Base-by-base conservation (phyloP, 2,888 invertebrate species). In the Acleris cristana region DNA sequence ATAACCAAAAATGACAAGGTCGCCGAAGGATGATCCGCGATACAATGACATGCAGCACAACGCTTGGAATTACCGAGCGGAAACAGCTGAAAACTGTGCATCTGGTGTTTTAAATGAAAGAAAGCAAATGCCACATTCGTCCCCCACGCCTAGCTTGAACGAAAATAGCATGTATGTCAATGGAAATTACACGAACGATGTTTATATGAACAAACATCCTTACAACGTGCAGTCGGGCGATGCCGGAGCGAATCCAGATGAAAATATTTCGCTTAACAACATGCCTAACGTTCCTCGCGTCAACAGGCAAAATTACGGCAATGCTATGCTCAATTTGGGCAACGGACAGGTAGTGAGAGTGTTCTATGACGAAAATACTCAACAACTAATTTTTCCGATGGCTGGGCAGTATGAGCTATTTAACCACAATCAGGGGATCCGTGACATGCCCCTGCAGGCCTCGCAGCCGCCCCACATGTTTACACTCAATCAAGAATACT, bases 1-100 rank as follows among this genome's bases (percentile, higher is more conserved):
- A 76, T 85, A 83, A 84, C 85, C 86, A 87, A 87, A 88, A 83
- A 93, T 93, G 93, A 90, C 92, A 89, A 92, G 93, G 89, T 90
- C 91, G 89, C 88, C 88, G 74, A 88, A 89, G 76, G 92, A 93
- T 85, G 90, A 92, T 83, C 85, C 89, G 73, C 84, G 87, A 80
- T 92, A 86, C 84, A 88, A 83, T 77, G 91, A 93, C 79, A 79
- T 88, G 76, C 81, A 86, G 79, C 84, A 84, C 78, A 90, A 87
- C 84, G 85, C 89, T 82, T 93, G 93, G 93, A 91, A 89, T 78
- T 92, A 88, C 79, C 85, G 83, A 75, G 77, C 86, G 78, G 91
- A 91, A 79, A 78, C 85, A 72, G 79, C 81, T 70, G 90, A 90
- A 71, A 88, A 84, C 74, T 86, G 87, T 80, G 66, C 86, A 79